phyloP scores from a whole-genome alignment of 2,888 invertebrate genomes.

The Netelia melanura region DNA sequence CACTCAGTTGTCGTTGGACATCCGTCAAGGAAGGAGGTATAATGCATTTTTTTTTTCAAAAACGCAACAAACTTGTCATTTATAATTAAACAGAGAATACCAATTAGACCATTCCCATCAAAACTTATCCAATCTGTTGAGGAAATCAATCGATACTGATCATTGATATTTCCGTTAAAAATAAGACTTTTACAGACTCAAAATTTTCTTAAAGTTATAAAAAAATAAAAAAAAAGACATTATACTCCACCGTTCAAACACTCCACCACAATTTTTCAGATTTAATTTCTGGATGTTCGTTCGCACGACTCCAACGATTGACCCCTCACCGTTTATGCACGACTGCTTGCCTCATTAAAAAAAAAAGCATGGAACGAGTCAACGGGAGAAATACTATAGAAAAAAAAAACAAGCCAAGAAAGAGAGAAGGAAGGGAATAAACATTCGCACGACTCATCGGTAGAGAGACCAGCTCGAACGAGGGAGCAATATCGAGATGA shows the following conservation, averaged over 20 bases:
- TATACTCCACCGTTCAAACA: neutral
- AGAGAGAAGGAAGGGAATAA: constrained; percentile 25
- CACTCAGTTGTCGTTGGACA: too few relatives aligned
- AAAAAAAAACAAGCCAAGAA: constrained; percentile 12
- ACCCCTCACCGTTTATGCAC: constrained; percentile 33
- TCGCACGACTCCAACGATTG: constrained; percentile 14
- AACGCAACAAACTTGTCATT: too few relatives aligned
- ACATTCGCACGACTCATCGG: constrained; percentile 59
- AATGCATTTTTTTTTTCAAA: too few relatives aligned
- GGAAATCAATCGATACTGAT: too few relatives aligned
- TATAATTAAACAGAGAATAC: too few relatives aligned
- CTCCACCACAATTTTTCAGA: neutral
- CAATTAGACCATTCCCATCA: too few relatives aligned
- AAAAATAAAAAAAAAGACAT: neutral
- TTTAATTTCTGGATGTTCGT: neutral
- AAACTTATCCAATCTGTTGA: too few relatives aligned
- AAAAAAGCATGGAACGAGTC: constrained; percentile 26
- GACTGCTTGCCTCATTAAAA: constrained; percentile 15
- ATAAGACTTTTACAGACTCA: too few relatives aligned
- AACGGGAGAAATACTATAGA: constrained; percentile 15
- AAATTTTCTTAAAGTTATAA: too few relatives aligned
- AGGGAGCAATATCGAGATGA: constrained; percentile 57
- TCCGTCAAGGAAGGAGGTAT: too few relatives aligned
- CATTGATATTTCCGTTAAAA: too few relatives aligned
- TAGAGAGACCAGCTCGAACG: constrained; percentile 42